Percentiles rank a stretch among this genome's conserved stretches.
These are phyloP conservation scores for Eriosoma lanigerum DNA, from an alignment of 1,140 invertebrate species.

Conservation along the genomic window DNA sequence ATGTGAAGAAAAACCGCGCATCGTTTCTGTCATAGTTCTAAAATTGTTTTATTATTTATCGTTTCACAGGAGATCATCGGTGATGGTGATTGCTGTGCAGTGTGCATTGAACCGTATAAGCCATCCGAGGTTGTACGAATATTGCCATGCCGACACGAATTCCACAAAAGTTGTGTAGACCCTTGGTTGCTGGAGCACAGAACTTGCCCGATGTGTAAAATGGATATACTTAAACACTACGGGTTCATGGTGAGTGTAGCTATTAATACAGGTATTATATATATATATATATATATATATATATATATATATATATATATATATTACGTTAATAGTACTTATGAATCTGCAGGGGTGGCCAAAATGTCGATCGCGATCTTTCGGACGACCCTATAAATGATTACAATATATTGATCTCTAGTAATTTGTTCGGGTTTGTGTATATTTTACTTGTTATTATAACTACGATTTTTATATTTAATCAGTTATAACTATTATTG, in stretches of 20 bases:
- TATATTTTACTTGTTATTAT: no score
- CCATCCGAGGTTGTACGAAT: slow-evolving; percentile 78
- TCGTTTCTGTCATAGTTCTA: no score
- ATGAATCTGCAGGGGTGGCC: no score
- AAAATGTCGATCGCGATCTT: no score
- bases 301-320: no score
- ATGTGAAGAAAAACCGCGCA: no score
- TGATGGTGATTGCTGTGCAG: slow-evolving; percentile 85
- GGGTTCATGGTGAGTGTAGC: slow-evolving; percentile 74
- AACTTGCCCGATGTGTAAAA: slow-evolving; percentile 94
- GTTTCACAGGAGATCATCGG: slow-evolving; percentile 70
- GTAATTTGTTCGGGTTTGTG: no score
- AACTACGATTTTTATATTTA: no score
- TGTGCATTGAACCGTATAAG: slow-evolving; percentile 89
- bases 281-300: not conserved
- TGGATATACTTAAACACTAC: slow-evolving; percentile 91
- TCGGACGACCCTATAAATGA: no score
- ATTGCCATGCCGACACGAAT: slow-evolving; percentile 88
- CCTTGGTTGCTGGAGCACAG: slow-evolving; percentile 90
- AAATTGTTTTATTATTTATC: not conserved
- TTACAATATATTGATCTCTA: no score
- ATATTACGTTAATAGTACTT: no score
- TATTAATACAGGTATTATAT: not conserved
- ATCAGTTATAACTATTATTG: no score
- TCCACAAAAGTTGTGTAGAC: slow-evolving; percentile 92